Evolutionary conservation across 2,888 invertebrate species (phyloP).

Genomic region (Chymomyza procnemis): DNA sequence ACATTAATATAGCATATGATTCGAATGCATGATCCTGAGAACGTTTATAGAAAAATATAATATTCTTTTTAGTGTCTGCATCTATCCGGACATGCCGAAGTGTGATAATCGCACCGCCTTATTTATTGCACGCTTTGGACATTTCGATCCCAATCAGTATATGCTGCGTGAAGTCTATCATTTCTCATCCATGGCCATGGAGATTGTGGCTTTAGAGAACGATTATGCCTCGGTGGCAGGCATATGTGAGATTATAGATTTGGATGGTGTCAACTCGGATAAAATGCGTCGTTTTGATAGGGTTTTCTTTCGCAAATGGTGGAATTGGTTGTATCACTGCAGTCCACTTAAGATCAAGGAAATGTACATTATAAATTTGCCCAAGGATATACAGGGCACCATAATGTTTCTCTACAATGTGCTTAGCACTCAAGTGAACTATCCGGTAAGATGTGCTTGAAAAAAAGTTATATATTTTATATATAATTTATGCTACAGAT

Average conservation of each 20-base stretch:
- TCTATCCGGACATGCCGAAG: constrained; percentile 68
- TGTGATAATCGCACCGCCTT: constrained; percentile 63
- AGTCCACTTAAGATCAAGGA: constrained; percentile 62
- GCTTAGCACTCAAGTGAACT: constrained; percentile 51
- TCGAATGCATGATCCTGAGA: background rate
- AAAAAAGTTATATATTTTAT: background rate
- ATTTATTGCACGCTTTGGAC: constrained; percentile 65
- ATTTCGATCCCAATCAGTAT: constrained; percentile 62
- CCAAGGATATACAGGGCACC: constrained; percentile 62
- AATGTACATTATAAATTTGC: constrained; percentile 66
- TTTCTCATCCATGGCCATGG: constrained; percentile 68
- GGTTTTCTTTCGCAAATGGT: constrained; percentile 64
- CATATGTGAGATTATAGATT: constrained; percentile 65
- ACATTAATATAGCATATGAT: no score
- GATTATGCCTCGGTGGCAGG: constrained; percentile 71
- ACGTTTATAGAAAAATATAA: background rate
- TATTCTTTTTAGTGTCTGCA: constrained; percentile 39
- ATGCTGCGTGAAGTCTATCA: constrained; percentile 66
- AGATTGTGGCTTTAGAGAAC: constrained; percentile 69
- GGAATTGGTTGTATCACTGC: constrained; percentile 63
- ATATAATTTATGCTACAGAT: constrained; percentile 36
- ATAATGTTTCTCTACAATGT: constrained; percentile 56
- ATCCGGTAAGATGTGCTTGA: constrained; percentile 41
- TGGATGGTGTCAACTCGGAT: constrained; percentile 58
- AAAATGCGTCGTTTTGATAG: constrained; percentile 58